Evolutionary conservation across 2,888 invertebrate species (phyloP), one percentile per base, ranked within the genome.

Genomic region (Harpalus rufipes): DNA sequence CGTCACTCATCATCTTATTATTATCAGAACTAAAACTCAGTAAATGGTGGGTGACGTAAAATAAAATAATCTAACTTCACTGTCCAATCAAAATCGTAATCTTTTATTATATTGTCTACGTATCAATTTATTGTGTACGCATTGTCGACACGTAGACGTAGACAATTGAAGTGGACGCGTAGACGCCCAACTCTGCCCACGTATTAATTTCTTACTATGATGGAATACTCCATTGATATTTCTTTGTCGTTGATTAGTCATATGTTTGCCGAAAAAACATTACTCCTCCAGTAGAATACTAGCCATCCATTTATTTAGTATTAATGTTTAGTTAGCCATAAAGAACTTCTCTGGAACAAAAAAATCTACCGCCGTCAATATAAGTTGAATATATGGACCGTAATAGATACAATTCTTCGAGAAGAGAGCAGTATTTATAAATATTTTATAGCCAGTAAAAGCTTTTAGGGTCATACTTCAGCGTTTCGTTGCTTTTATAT

Each of bases 311-410:
- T 68, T 14, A 18, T 74, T 56, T 58, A 78, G 25, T 78, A 80
- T 80, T 80, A 59, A 80, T 80, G 80, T 80, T 80, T 61, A 80
- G 61, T 80, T 58, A 59, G 80, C 39, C 39, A 61, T 80, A 80
- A 80, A 78, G 78, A 61, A 61, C 80, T 14, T 68, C 32, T 81
- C 68, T 56, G 56, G 72, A 81, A 81, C 68, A 81, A 81, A 81
- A 81, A 81, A 81, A 81, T 81, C 68, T 58, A 56, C 56, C 18
- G 58, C 51, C 58, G 81, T 72, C 81, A 72, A 81, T 81, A 81
- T 81, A 81, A 81, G 81, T 72, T 68, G 72, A 83, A 83, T 83
- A 83, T 83, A 83, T 83, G 83, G 83, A 32, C 83, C 83, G 83
- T 83, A 83, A 83, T 83, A 76, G 83, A 76, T 76, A 83, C 83